Conservation (phyloP, 2,113 vertebrate species). For the Varanus komodoensis region DNA sequence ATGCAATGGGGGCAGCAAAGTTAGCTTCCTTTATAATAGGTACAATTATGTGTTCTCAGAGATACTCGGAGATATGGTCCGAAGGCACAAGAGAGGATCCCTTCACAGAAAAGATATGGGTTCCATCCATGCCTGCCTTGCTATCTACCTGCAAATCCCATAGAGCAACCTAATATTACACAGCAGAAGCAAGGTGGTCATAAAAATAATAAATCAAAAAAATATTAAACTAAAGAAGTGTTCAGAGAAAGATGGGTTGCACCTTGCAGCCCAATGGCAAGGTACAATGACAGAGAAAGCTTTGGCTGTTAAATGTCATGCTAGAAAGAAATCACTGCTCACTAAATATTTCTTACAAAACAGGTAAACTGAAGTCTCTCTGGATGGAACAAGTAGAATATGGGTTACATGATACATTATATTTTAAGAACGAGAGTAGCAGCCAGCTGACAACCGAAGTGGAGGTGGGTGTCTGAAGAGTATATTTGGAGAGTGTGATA, state of each 20-base stretch:
- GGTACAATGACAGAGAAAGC: neutral
- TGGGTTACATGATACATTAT: neutral
- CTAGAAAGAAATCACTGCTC: neutral
- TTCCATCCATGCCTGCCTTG: too few relatives aligned
- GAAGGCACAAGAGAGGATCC: too few relatives aligned
- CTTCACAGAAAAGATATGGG: too few relatives aligned
- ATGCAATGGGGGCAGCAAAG: too few relatives aligned
- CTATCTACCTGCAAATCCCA: too few relatives aligned
- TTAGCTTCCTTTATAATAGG: too few relatives aligned
- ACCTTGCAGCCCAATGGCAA: neutral
- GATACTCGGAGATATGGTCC: too few relatives aligned
- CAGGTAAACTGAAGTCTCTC: neutral
- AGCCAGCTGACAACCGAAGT: neutral
- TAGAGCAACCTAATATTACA: too few relatives aligned
- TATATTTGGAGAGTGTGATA: neutral
- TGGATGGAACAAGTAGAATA: neutral
- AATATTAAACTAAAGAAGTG: neutral
- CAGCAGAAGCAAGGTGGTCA: too few relatives aligned
- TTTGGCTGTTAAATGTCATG: neutral
- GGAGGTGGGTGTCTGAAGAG: neutral
- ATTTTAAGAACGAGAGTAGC: conserved; percentile 1
- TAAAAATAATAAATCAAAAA: too few relatives aligned
- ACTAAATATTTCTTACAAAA: neutral
- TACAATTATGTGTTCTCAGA: too few relatives aligned
- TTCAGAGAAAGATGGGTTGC: neutral